phyloP scores from a whole-genome alignment of 2,113 vertebrate genomes.

The Megaceryle maxima region DNA sequence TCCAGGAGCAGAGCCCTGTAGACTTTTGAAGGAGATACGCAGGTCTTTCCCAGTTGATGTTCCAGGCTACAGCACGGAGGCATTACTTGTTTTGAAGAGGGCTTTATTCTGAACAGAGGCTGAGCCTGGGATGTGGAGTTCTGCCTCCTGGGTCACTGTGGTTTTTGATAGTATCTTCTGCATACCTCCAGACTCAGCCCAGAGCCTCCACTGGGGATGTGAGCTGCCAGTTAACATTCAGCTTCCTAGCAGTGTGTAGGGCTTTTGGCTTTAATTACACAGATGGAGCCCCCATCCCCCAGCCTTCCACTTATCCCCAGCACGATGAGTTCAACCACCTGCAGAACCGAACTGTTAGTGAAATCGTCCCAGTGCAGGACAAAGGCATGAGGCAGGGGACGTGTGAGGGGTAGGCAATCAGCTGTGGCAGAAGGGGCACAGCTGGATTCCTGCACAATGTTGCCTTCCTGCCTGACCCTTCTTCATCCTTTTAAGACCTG shows the following conservation, averaged over 20 bases:
- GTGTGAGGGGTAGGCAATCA: neutral
- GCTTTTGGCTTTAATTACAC: slow-evolving; percentile 35
- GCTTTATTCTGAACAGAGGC: neutral
- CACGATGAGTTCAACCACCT: slow-evolving; percentile 26
- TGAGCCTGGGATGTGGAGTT: neutral
- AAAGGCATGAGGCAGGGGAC: neutral
- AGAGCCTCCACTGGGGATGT: neutral
- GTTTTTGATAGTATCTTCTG: neutral
- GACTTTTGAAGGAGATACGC: neutral
- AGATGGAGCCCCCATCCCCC: neutral
- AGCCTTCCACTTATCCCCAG: neutral
- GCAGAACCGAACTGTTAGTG: neutral
- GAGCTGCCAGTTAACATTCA: neutral
- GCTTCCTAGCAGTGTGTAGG: rapidly evolving
- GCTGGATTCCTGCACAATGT: neutral
- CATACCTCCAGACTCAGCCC: neutral
- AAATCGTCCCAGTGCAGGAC: neutral
- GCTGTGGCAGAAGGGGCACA: neutral
- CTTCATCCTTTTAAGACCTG: neutral
- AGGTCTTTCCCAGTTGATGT: neutral
- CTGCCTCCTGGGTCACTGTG: neutral
- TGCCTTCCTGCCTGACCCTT: neutral
- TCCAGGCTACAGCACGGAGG: neutral
- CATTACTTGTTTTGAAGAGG: neutral
- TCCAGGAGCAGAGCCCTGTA: neutral